Evolutionary conservation across 2,797 vertebrate genomes (phyloP).

Genomic region (Prunella strophiata): DNA sequence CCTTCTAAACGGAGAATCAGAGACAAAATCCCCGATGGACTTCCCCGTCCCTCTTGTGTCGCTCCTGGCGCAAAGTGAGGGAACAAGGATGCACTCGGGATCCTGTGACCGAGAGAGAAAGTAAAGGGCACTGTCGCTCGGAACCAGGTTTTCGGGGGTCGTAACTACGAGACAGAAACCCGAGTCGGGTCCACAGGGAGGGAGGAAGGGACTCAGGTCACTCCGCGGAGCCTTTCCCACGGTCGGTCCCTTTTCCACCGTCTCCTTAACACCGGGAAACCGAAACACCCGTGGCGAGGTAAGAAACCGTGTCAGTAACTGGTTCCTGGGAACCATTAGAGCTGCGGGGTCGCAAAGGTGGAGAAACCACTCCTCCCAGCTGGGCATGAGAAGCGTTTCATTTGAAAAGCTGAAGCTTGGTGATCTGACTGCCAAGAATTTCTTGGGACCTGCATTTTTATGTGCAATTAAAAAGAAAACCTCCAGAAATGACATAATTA

Average conservation of each 20-base stretch:
- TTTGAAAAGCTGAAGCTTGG: neutral
- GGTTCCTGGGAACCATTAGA: neutral
- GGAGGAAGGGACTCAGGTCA: neutral
- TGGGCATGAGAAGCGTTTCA: neutral
- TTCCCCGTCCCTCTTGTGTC: neutral
- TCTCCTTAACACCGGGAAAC: neutral
- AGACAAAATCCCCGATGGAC: neutral
- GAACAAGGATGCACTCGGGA: neutral
- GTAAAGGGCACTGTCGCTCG: neutral
- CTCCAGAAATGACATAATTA: neutral
- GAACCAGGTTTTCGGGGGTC: neutral
- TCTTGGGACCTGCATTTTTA: neutral
- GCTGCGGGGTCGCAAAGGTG: neutral
- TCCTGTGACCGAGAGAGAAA: neutral
- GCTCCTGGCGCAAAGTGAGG: neutral
- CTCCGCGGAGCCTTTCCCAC: slow-evolving; percentile 30
- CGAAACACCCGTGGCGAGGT: slow-evolving; percentile 32
- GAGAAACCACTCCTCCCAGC: neutral
- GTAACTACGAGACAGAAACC: slow-evolving; percentile 17
- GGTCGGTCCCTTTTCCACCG: neutral
- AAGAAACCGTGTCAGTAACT: neutral
- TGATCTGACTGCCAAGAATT: slow-evolving; percentile 17
- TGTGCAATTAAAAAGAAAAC: neutral
- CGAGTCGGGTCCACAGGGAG: neutral
- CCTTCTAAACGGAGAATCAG: neutral